Evolutionary conservation across 2,797 vertebrate genomes (phyloP).

Genomic region (Acrocephalus scirpaceus): DNA sequence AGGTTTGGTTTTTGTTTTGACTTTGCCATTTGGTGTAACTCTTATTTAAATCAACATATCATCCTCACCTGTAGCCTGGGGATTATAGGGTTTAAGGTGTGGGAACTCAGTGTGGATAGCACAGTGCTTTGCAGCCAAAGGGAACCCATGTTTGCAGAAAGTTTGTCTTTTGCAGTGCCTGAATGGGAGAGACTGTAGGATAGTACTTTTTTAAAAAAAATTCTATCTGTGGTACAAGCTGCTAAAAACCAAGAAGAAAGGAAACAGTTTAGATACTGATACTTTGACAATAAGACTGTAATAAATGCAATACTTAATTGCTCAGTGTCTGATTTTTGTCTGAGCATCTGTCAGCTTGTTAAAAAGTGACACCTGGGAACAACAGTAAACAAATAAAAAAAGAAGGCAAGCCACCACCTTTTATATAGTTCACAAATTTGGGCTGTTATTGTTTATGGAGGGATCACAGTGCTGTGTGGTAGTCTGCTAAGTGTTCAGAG

Average conservation of each 20-base stretch:
- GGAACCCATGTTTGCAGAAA: not conserved
- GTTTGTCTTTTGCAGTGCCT: not conserved
- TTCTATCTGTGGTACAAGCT: not conserved
- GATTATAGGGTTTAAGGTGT: not conserved
- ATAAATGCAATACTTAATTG: not conserved
- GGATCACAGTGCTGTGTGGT: not conserved
- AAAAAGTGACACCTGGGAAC: not conserved
- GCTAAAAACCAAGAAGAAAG: not conserved
- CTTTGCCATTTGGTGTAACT: not conserved
- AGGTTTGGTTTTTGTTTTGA: not conserved
- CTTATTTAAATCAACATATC: not conserved
- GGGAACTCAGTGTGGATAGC: not conserved
- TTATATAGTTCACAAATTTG: not conserved
- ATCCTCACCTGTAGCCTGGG: not conserved
- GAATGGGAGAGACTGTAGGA: not conserved
- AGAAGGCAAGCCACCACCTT: not conserved
- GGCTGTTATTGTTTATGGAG: not conserved
- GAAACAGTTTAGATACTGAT: not conserved
- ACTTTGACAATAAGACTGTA: not conserved
- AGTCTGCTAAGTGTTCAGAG: not conserved
- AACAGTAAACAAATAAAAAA: not conserved
- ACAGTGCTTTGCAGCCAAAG: not conserved
- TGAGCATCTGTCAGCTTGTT: not conserved
- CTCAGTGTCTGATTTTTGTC: not conserved
- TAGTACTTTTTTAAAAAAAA: not conserved